phyloP scores from a whole-genome alignment of 2,888 invertebrate genomes.

The Dastarcus helophoroides region DNA sequence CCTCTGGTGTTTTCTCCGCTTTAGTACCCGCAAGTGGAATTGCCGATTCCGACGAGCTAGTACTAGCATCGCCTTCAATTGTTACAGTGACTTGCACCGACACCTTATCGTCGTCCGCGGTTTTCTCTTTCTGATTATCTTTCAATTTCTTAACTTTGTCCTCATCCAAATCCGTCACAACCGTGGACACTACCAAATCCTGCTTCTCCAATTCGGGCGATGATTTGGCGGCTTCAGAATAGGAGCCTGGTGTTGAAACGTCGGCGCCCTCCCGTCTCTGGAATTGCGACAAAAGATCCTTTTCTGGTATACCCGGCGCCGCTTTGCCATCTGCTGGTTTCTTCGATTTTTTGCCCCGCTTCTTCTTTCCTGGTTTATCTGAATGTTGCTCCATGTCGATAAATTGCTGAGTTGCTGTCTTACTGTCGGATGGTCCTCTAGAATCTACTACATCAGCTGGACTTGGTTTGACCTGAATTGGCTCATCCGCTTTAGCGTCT shows the following conservation, averaged over 20 bases:
- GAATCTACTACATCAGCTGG: too few species aligned
- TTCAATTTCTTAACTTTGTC: constrained; percentile 20
- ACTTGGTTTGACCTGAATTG: too few species aligned
- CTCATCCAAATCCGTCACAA: constrained; percentile 25
- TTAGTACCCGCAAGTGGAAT: constrained; percentile 2
- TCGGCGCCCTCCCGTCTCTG: too few species aligned
- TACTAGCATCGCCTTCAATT: constrained; percentile 7
- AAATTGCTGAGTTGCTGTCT: too few species aligned
- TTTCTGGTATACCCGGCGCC: too few species aligned
- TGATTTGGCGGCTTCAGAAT: too few species aligned
- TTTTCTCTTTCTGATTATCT: constrained; percentile 11
- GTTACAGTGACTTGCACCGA: constrained; percentile 5
- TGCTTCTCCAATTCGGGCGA: constrained; percentile 8
- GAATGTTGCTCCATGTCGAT: too few species aligned
- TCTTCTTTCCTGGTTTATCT: too few species aligned
- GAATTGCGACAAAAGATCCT: constrained; percentile 24
- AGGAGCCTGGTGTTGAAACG: too few species aligned
- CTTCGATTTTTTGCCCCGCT: constrained; percentile 17
- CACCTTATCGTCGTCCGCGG: constrained; percentile 1
- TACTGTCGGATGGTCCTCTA: too few species aligned
- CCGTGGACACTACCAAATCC: constrained; percentile 22
- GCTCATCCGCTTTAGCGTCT: too few species aligned
- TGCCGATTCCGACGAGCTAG: constrained; percentile 3
- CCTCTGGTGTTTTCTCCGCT: constrained; percentile 8
- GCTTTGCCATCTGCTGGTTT: constrained; percentile 13